Evolutionary conservation across 2,113 vertebrate species (phyloP).

Genomic region (Stigmatopora argus): DNA sequence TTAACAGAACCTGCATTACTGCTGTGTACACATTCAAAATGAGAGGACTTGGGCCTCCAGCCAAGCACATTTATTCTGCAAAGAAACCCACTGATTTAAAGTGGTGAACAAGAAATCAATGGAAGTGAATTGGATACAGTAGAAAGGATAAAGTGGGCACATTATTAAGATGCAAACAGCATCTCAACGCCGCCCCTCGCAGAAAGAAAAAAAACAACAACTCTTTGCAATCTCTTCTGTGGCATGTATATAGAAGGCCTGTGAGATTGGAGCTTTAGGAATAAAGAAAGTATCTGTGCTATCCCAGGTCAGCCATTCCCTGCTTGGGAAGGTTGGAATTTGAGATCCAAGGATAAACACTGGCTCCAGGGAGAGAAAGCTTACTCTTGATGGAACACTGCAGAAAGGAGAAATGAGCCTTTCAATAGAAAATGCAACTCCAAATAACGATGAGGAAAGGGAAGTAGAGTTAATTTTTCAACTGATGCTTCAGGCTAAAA

Average conservation of each 20-base stretch:
- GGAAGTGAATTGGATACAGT: conserved; percentile 86
- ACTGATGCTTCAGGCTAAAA: conserved; percentile 27
- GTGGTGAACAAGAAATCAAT: conserved; percentile 79
- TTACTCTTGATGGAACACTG: conserved; percentile 61
- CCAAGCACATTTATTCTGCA: conserved; percentile 78
- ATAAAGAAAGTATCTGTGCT: conserved; percentile 72
- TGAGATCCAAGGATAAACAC: conserved; percentile 72
- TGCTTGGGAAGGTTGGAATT: conserved; percentile 70
- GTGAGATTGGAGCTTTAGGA: conserved; percentile 55
- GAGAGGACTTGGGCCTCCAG: conserved; percentile 63
- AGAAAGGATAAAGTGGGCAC: conserved; percentile 74
- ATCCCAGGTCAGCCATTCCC: conserved; percentile 65
- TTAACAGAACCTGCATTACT: not conserved
- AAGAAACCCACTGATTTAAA: conserved; percentile 83
- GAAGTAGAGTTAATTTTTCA: conserved; percentile 51
- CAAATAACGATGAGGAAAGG: conserved; percentile 43
- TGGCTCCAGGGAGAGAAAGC: conserved; percentile 54
- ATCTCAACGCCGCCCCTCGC: conserved; percentile 77
- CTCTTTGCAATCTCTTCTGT: conserved; percentile 67
- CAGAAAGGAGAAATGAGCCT: conserved; percentile 52
- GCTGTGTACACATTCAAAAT: conserved; percentile 57
- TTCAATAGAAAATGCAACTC: conserved; percentile 49
- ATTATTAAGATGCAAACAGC: conserved; percentile 86
- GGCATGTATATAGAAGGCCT: conserved; percentile 51
- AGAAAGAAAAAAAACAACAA: conserved; percentile 12